Percentiles rank a stretch among this genome's conserved stretches.
Conservation (phyloP, 2,888 invertebrate species). For the Chrysolina haemoptera region DNA sequence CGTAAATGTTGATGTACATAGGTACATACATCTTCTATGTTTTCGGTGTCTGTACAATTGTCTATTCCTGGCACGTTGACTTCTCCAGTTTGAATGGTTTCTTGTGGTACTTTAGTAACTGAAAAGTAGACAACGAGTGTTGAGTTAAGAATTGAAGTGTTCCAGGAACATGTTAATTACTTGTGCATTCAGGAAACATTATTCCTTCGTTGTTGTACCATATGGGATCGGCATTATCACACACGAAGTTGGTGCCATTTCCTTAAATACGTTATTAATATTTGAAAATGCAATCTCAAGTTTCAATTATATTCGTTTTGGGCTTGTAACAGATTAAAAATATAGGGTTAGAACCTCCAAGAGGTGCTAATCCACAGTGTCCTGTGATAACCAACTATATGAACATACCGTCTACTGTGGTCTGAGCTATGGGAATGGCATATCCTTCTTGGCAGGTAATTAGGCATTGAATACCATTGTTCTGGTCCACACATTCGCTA, state of each 20-base stretch:
- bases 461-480: constrained; percentile 69
- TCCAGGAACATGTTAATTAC: constrained; percentile 62
- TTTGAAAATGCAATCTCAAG: too few species aligned
- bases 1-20: too few species aligned
- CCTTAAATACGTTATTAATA: constrained; percentile 20
- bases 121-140: constrained; percentile 22
- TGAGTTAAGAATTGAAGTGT: constrained; percentile 9
- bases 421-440: constrained; percentile 70
- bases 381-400: too few species aligned
- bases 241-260: constrained; percentile 55
- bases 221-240: constrained; percentile 64
- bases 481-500: constrained; percentile 60
- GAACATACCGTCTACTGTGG: constrained; percentile 44
- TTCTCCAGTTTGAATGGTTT: constrained; percentile 70
- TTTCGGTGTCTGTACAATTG: constrained; percentile 69
- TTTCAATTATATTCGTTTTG: background rate
- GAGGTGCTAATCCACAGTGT: too few species aligned
- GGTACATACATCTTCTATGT: constrained; percentile 65
- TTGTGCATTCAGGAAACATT: constrained; percentile 74
- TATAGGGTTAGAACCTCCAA: too few species aligned
- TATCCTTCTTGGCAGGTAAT: constrained; percentile 76
- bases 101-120: constrained; percentile 71
- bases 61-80: constrained; percentile 61
- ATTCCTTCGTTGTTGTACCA: constrained; percentile 66
- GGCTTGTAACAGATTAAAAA: too few species aligned